These are phyloP conservation scores for Vicugna pacos DNA, from an alignment of 2,113 vertebrate species.

Conservation along the genomic window DNA sequence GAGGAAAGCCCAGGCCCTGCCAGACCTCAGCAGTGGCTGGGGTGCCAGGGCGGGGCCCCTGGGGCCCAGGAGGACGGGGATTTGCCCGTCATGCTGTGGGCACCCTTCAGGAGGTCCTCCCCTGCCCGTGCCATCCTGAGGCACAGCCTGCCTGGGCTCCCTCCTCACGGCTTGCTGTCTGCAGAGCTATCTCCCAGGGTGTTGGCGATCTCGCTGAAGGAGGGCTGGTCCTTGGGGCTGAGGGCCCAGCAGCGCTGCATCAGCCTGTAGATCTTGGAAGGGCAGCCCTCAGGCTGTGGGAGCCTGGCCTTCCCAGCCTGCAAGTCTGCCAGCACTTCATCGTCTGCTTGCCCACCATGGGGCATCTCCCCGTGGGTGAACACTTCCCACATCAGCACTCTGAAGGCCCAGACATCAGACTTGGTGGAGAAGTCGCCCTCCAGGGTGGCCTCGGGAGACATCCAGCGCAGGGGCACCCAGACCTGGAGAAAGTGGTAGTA, in stretches of 20 bases:
- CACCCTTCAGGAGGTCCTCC: constrained; percentile 46
- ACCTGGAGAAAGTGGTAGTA: constrained; percentile 98
- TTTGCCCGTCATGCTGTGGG: constrained; percentile 61
- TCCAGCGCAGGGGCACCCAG: constrained; percentile 98
- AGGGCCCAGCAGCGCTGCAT: constrained; percentile 96
- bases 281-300: constrained; percentile 92
- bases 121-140: constrained; percentile 53
- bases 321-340: constrained; percentile 96
- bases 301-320: constrained; percentile 93
- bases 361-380: constrained; percentile 97
- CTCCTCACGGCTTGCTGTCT: constrained; percentile 95
- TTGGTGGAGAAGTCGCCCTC: constrained; percentile 98
- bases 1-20: constrained; percentile 45
- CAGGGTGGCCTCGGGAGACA: constrained; percentile 94
- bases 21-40: constrained; percentile 50
- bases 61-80: constrained; percentile 19
- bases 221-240: constrained; percentile 96
- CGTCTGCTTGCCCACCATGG: constrained; percentile 90
- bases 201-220: constrained; percentile 94
- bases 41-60: neutral
- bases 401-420: constrained; percentile 97
- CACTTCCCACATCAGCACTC: constrained; percentile 98
- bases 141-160: constrained; percentile 49
- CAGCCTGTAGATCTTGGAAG: constrained; percentile 94
- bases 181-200: constrained; percentile 91